Conservation (phyloP, 2,888 invertebrate genomes). For the Mimachlamys varia region DNA sequence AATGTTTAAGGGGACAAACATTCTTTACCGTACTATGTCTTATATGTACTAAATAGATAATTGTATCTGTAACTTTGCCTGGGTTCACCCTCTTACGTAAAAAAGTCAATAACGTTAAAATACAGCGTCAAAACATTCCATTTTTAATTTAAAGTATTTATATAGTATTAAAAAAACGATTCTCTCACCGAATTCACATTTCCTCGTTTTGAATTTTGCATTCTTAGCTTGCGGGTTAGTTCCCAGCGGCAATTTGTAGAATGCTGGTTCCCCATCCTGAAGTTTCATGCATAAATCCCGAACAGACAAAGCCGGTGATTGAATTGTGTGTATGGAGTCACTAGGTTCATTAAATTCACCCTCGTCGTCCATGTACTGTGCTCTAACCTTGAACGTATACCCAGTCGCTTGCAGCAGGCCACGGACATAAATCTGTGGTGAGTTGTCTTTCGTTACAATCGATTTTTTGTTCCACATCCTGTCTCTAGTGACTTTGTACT, state of each 20-base stretch:
- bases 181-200: constrained; percentile 3
- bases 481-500: background rate
- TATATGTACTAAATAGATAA: no score
- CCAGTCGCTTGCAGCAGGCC: background rate
- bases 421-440: background rate
- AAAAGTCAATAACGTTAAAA: no score
- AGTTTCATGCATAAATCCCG: background rate
- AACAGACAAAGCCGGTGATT: background rate
- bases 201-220: background rate
- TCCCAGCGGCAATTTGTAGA: background rate
- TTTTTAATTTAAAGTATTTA: no score
- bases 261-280: constrained; percentile 20
- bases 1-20: no score
- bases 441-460: background rate
- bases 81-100: no score
- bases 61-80: no score
- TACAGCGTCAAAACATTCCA: no score
- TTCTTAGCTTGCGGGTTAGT: background rate
- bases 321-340: background rate
- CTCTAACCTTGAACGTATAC: background rate
- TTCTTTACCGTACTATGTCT: no score
- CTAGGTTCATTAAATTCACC: background rate
- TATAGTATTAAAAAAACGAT: no score
- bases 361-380: background rate
- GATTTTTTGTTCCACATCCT: background rate